Conservation (phyloP, 2,797 vertebrate species). For the Falco novaeseelandiae region DNA sequence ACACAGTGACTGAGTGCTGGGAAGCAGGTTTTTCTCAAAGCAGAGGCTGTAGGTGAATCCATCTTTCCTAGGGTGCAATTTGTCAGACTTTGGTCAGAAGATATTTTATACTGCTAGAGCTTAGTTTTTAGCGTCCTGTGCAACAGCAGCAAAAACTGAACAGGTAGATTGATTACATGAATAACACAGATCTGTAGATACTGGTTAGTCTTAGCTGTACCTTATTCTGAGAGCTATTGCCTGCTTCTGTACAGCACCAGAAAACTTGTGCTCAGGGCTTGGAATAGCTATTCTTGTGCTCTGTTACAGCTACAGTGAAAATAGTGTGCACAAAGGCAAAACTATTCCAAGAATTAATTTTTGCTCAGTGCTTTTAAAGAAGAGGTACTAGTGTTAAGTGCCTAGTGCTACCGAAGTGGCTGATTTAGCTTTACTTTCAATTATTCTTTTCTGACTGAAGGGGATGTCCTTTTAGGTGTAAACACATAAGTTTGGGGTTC, state of each 20-base stretch:
- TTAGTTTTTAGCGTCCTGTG: background rate
- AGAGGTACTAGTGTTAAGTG: background rate
- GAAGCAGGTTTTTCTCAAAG: background rate
- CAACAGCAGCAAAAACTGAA: background rate
- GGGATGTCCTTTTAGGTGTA: background rate
- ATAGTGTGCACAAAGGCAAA: background rate
- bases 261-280: background rate
- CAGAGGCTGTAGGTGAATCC: background rate
- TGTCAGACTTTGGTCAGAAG: background rate
- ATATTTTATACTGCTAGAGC: background rate
- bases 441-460: background rate
- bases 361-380: background rate
- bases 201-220: background rate
- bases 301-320: background rate
- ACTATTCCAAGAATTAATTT: background rate
- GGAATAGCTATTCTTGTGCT: background rate
- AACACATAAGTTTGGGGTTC: background rate
- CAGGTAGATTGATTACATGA: background rate
- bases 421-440: background rate
- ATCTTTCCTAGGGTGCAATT: background rate
- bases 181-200: background rate
- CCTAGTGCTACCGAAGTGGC: background rate
- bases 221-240: background rate
- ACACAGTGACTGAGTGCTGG: background rate
- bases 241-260: background rate